Conservation (phyloP, 2,888 invertebrate species). For the Opisthograptis luteolata region DNA sequence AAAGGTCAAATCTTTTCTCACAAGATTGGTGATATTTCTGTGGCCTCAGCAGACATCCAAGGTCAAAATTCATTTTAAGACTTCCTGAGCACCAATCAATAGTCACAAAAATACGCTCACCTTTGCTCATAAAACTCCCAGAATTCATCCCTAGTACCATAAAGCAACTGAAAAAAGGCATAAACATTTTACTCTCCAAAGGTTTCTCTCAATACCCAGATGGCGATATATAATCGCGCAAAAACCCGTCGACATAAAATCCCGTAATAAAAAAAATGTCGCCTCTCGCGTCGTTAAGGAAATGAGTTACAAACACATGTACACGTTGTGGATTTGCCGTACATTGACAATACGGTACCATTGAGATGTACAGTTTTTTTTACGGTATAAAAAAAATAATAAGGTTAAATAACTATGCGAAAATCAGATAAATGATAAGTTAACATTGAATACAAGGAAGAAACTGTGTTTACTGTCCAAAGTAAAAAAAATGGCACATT, state of each 20-base stretch:
- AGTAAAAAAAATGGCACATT: too few relatives aligned
- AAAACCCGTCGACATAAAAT: slow-evolving; percentile 46
- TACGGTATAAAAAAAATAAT: too few relatives aligned
- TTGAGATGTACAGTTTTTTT: too few relatives aligned
- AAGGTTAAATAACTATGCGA: too few relatives aligned
- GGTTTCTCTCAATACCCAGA: slow-evolving; percentile 35
- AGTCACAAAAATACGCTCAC: slow-evolving; percentile 19
- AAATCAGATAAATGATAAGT: too few relatives aligned
- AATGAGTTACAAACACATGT: slow-evolving; percentile 55
- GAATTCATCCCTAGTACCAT: slow-evolving; percentile 23
- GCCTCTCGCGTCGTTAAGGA: slow-evolving; percentile 62
- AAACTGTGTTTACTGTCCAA: too few relatives aligned
- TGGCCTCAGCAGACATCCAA: background rate
- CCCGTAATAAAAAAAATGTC: slow-evolving; percentile 50
- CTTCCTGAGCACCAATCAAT: slow-evolving; percentile 12
- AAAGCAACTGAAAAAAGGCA: slow-evolving; percentile 24
- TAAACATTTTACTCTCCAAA: slow-evolving; percentile 32
- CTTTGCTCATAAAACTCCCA: slow-evolving; percentile 14
- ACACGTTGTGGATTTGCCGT: slow-evolving; percentile 22
- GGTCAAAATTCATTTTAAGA: slow-evolving; percentile 8
- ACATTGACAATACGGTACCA: slow-evolving; percentile 12
- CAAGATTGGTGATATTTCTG: too few relatives aligned
- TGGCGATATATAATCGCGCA: slow-evolving; percentile 35
- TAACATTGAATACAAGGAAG: too few relatives aligned
- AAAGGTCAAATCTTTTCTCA: too few relatives aligned